Percentiles rank a stretch among this genome's conserved stretches.
Evolutionary conservation across 1,140 invertebrate genomes (phyloP).

Genomic region (Aphaenogaster rudis): DNA sequence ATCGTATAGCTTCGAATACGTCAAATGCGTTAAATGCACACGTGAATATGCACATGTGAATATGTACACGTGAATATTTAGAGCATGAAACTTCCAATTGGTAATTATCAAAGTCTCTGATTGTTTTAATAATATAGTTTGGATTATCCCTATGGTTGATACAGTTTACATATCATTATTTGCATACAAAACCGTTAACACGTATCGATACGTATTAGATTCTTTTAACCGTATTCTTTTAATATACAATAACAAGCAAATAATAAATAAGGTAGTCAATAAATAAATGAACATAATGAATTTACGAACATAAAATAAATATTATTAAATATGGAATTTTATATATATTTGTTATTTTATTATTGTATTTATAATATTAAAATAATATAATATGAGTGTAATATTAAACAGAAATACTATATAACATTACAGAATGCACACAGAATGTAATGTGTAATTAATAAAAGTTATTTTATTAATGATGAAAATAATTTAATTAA

Average conservation of each 20-base stretch:
- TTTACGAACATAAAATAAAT: conserved; percentile 11
- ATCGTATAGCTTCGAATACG: neutral
- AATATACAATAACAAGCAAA: neutral
- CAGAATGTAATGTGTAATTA: neutral
- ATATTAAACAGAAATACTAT: neutral
- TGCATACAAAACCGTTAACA: neutral
- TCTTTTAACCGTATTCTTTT: neutral
- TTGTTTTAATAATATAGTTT: conserved; percentile 11
- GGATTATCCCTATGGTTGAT: neutral
- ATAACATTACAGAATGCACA: neutral
- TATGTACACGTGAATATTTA: conserved; percentile 23
- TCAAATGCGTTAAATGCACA: conserved; percentile 9
- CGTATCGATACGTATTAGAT: neutral
- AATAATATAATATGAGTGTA: neutral
- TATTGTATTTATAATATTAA: neutral
- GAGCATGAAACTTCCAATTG: conserved; percentile 29
- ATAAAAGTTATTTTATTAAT: neutral
- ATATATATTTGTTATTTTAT: neutral
- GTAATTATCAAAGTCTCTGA: conserved; percentile 20
- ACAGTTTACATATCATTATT: neutral
- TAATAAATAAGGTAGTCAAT: neutral
- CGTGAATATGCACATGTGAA: conserved; percentile 18
- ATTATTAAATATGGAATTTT: neutral
- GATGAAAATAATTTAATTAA: neutral
- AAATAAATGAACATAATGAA: neutral